Evolutionary conservation across 2,113 vertebrate species (phyloP).

Genomic region (Pogonocichla stellata): DNA sequence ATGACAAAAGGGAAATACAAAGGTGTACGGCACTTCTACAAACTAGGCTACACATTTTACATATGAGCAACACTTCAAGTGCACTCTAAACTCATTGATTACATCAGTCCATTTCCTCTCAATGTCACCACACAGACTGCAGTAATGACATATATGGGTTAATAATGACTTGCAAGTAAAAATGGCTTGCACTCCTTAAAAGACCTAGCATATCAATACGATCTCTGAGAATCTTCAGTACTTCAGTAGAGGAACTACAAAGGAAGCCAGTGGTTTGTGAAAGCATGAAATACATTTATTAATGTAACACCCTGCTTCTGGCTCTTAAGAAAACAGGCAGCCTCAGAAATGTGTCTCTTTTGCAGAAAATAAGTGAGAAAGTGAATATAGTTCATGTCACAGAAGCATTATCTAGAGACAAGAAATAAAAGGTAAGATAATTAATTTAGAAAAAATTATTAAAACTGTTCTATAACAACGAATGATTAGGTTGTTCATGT

Average conservation of each 20-base stretch:
- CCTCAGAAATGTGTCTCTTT: not conserved
- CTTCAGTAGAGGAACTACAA: not conserved
- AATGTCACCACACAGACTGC: not conserved
- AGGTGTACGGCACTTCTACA: not conserved
- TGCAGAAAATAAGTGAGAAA: not conserved
- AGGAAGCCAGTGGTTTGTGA: not conserved
- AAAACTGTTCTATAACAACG: not conserved
- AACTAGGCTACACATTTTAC: not conserved
- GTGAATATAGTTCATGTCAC: not conserved
- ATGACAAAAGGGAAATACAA: not conserved
- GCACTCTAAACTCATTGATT: not conserved
- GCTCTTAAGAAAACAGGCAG: not conserved
- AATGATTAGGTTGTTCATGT: not conserved
- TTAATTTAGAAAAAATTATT: not conserved
- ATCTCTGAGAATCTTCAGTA: not conserved
- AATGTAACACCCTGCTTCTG: not conserved
- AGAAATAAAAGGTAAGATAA: not conserved
- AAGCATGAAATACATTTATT: not conserved
- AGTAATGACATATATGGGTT: not conserved
- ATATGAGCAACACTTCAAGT: constrained; percentile 50
- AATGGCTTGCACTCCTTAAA: not conserved
- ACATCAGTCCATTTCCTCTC: not conserved
- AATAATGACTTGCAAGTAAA: not conserved
- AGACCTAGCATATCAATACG: rapidly evolving
- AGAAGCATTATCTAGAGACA: not conserved